These are phyloP conservation scores for Apostichopus leukothele DNA, from an alignment of 53 echinoderm and acorn worm species.

Conservation along the genomic window DNA sequence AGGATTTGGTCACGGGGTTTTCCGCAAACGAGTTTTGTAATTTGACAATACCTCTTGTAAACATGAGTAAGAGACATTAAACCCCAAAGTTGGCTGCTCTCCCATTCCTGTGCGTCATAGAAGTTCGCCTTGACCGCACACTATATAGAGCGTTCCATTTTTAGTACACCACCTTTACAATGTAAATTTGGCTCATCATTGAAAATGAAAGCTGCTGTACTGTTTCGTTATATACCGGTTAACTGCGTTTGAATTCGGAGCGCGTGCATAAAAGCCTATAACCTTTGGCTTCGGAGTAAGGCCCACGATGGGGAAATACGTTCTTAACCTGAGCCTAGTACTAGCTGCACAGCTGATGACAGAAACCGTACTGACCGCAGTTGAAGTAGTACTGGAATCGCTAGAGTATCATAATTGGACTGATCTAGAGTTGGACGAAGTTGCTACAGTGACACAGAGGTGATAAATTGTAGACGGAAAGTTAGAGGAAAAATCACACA, in stretches of 20 bases:
- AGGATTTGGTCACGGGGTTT: slow-evolving; percentile 17
- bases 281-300: slow-evolving; percentile 37
- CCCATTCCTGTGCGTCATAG: slow-evolving; percentile 35
- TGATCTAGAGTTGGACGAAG: slow-evolving; percentile 19
- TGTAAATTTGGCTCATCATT: neutral
- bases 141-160: neutral
- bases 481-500: neutral
- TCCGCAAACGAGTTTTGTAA: neutral
- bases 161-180: neutral
- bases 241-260: slow-evolving; percentile 43
- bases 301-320: slow-evolving; percentile 38
- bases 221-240: neutral
- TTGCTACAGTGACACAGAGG: slow-evolving; percentile 20
- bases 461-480: slow-evolving; percentile 5
- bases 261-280: slow-evolving; percentile 39
- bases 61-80: slow-evolving; percentile 22
- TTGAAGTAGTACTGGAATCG: neutral
- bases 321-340: neutral
- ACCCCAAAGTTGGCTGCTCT: slow-evolving; percentile 16
- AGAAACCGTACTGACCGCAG: slow-evolving; percentile 27
- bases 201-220: neutral
- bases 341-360: slow-evolving; percentile 15
- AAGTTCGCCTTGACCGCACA: slow-evolving; percentile 30
- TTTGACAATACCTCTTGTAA: neutral
- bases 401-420: slow-evolving; percentile 31